Evolutionary conservation across 2,797 vertebrate species (phyloP), one percentile per base, ranked within the genome.

Genomic region (Coranthus polyacanthus): DNA sequence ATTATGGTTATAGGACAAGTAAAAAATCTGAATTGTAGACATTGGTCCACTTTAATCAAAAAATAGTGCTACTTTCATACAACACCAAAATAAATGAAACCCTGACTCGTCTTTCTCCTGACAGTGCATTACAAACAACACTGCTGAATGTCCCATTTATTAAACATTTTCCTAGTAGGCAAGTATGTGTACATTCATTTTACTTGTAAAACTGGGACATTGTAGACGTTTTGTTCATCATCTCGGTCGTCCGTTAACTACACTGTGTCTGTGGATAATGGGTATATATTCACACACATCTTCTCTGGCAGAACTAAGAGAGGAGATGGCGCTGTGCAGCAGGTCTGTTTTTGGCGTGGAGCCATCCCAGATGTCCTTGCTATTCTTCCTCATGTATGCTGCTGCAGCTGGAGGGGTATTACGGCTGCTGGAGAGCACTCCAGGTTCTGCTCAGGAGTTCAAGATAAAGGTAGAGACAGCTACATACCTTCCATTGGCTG

Each of bases 361-460:
- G 77, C 81, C 92, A 12, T 87, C 85, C 51, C 93, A 93, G 89
- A 83, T 94, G 81, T 94, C 93, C 67, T 90, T 94, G 63, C 81
- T 94, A 0, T 94, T 84, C 76, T 93, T 94, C 79, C 90, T 94
- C 24, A 82, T 91, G 88, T 94, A 91, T 43, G 79, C 88, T 2
- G 69, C 89, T 2, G 88, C 93, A 20, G 92, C 91, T 39, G 94
- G 94, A 55, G 92, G 93, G 9, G 5, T 92, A 4, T 44, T 92
- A 51, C 36, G 54, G 0, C 87, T 94, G 34, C 68, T 94, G 77
- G 93, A 93, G 72, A 85, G 61, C 68, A 79, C 87, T 10, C 78
- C 87, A 6, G 93, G 93, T 13, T 79, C 81, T 7, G 93, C 86
- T 24, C 93, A 93, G 68, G 93, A 94, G 81, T 65, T 87, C 22